Evolutionary conservation across 1,140 invertebrate genomes (phyloP).

Genomic region (Drosophila insularis): DNA sequence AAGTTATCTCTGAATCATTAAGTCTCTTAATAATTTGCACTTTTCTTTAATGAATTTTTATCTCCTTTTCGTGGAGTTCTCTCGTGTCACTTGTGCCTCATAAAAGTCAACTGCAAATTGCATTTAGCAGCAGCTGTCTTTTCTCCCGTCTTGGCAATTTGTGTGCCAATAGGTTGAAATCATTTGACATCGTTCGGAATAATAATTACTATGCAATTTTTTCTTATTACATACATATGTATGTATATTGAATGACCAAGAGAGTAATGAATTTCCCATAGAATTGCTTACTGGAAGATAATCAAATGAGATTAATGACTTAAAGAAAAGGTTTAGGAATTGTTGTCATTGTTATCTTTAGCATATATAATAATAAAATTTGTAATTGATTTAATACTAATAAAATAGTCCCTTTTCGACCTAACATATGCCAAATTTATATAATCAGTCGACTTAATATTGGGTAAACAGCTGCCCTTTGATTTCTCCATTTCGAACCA

Average conservation of each 20-base stretch:
- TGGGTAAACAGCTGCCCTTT: conserved; percentile 20
- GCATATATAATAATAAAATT: background rate
- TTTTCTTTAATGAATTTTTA: conserved; percentile 24
- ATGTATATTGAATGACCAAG: conserved; percentile 18
- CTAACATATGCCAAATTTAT: no score
- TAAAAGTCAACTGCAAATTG: conserved; percentile 59
- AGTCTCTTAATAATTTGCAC: conserved; percentile 22
- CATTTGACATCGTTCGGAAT: conserved; percentile 69
- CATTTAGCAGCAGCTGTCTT: conserved; percentile 19
- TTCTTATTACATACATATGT: conserved; percentile 17
- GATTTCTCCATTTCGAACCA: conserved; percentile 56
- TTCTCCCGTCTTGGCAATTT: conserved; percentile 33
- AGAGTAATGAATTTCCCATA: conserved; percentile 46
- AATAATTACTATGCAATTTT: conserved; percentile 59
- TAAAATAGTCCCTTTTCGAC: no score
- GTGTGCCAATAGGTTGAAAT: conserved; percentile 65
- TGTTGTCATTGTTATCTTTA: conserved; percentile 3
- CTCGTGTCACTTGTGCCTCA: conserved; percentile 42
- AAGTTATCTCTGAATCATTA: conserved; percentile 36
- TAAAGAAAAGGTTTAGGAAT: background rate
- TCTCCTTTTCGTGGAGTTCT: conserved; percentile 30
- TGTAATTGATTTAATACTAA: no score
- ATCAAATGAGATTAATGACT: conserved; percentile 35
- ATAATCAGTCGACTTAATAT: background rate
- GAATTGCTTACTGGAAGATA: conserved; percentile 58